phyloP scores from a whole-genome alignment of 2,797 vertebrate genomes.

The Thaleichthys pacificus region DNA sequence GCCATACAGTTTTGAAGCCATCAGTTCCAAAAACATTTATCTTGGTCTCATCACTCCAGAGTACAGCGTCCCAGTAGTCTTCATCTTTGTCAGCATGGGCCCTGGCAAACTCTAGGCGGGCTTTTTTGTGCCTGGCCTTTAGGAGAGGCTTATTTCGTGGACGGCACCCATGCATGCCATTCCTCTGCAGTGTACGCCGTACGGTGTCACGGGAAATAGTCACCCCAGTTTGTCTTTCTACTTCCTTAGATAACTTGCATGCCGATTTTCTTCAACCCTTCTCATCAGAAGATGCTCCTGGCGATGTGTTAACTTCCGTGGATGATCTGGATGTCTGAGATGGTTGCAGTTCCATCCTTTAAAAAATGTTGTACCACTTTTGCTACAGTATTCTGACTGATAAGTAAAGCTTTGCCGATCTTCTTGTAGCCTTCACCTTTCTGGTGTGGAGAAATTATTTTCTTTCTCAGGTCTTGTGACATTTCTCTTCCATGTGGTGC shows the following conservation, averaged over 20 bases:
- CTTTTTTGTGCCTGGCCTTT: slow-evolving; percentile 10
- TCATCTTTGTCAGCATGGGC: slow-evolving; percentile 17
- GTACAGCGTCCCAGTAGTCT: slow-evolving; percentile 19
- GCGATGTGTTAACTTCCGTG: too few species aligned
- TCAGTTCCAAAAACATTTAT: slow-evolving; percentile 22
- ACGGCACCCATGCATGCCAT: background rate
- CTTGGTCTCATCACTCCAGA: slow-evolving; percentile 25
- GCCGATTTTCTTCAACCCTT: background rate
- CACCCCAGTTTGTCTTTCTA: slow-evolving; percentile 16
- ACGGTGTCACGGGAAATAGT: slow-evolving; percentile 10
- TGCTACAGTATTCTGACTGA: too few species aligned
- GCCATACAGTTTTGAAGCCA: slow-evolving; percentile 27
- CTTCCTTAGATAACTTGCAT: background rate
- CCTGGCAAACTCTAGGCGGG: slow-evolving; percentile 13
- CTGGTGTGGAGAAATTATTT: background rate
- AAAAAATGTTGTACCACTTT: too few species aligned
- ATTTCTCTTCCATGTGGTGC: background rate
- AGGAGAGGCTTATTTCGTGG: background rate
- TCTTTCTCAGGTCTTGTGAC: background rate
- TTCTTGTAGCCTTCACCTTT: background rate
- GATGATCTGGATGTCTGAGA: too few species aligned
- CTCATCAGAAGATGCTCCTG: background rate
- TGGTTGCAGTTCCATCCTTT: too few species aligned
- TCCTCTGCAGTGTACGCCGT: too few species aligned
- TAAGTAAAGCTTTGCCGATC: too few species aligned